phyloP scores from a whole-genome alignment of 2,113 vertebrate species.

The Austrofundulus limnaeus region DNA sequence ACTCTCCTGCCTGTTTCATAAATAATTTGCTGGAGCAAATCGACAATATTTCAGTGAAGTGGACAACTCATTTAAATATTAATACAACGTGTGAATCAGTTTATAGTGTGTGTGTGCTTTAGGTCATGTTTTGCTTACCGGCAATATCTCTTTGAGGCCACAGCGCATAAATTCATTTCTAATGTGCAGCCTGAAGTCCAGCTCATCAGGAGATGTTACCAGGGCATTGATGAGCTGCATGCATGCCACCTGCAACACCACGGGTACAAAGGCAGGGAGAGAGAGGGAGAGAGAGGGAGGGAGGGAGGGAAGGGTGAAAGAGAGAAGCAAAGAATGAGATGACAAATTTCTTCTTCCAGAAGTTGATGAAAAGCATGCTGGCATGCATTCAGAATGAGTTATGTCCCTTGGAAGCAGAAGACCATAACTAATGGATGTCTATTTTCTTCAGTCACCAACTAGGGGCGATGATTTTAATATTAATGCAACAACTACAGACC shows the following conservation, averaged over 20 bases:
- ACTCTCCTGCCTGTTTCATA: constrained; percentile 63
- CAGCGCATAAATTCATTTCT: constrained; percentile 99
- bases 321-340: constrained; percentile 33
- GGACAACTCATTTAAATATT: constrained; percentile 83
- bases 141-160: constrained; percentile 93
- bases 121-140: constrained; percentile 82
- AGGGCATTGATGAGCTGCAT: constrained; percentile 99
- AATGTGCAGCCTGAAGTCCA: constrained; percentile 98
- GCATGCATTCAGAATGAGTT: constrained; percentile 66
- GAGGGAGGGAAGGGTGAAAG: constrained; percentile 1
- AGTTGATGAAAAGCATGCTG: constrained; percentile 59
- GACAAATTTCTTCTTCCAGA: constrained; percentile 43
- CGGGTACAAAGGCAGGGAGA: constrained; percentile 47
- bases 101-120: constrained; percentile 28
- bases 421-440: constrained; percentile 76
- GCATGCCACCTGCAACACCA: constrained; percentile 88
- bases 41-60: constrained; percentile 74
- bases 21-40: constrained; percentile 72
- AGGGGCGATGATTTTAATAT: constrained; percentile 69
- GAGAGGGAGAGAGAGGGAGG: constrained; percentile 7
- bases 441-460: constrained; percentile 67
- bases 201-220: constrained; percentile 95
- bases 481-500: constrained; percentile 69
- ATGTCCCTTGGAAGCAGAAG: constrained; percentile 60
- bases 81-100: constrained; percentile 64